Base-by-base conservation (phyloP, 1,140 invertebrate species). In the Babylonia areolata region DNA sequence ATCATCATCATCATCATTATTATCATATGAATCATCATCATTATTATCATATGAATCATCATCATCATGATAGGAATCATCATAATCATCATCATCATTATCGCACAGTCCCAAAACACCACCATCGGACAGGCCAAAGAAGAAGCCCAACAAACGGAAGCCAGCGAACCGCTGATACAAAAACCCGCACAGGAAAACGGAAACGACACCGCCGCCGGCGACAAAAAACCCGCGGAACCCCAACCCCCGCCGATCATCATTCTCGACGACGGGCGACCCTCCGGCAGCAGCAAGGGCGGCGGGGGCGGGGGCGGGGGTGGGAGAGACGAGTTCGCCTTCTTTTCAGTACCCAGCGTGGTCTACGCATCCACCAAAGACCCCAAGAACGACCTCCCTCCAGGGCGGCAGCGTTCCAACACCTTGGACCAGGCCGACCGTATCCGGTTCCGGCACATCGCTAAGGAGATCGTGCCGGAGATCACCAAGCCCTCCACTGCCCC, bases 341-440 rank as follows among this genome's bases (percentile, higher is more conserved):
- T 82, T 2, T 87, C 86, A 0, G 83, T 83, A 1, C 86, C 86
- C 5, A 87, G 85, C 82, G 82, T 87, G 71, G 39, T 84, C 33
- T 83, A 77, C n/a, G 33, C 42, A 20, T 84, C 81, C 3, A 46
- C 81, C 1, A 17, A 54, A 46, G 28, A 71, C 0, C 64, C 37
- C 58, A 33, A 33, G 17, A 58, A 3, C 31, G 3, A 85, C 31
- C 12, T 2, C 42, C 33, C 39, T 23, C 39, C 40, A 17, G 23
- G 20, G 15, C 64, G 87, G 11, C 37, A 42, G 35, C 46, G 83
- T 6, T 87, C 87, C 20, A 85, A 85, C 84, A 85, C 83, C 3
- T 12, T 85, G 71, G 78, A 85, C 51, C n/a, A n/a, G 39, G 17
- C 46, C 39, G 33, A 84, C 31, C 75, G 77, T 9, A 54, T 78